Percentiles rank a stretch among this genome's conserved stretches.
Conservation (phyloP, 1,140 invertebrate genomes). For the Carposina sasakii region DNA sequence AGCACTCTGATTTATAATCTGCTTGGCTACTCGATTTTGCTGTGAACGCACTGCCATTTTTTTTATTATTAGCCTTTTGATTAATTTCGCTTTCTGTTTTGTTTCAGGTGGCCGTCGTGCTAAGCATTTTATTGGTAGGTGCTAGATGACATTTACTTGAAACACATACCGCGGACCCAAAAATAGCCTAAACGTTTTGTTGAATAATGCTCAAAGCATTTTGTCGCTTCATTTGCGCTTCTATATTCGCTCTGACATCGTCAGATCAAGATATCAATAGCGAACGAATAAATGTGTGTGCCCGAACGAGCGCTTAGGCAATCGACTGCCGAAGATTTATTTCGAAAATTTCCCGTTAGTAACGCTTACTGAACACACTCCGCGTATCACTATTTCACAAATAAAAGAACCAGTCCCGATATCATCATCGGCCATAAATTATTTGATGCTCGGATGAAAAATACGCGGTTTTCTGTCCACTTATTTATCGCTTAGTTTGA, state of each 20-base stretch:
- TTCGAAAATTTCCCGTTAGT: slow-evolving; percentile 71
- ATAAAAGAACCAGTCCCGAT: slow-evolving; percentile 71
- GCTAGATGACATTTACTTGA: slow-evolving; percentile 22
- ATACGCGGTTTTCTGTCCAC: slow-evolving; percentile 62
- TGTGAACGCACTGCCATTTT: slow-evolving; percentile 24
- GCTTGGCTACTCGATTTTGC: too few relatives aligned
- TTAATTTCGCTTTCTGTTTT: slow-evolving; percentile 74
- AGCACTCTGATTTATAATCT: too few relatives aligned
- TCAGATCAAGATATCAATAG: slow-evolving; percentile 66
- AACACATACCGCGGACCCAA: slow-evolving; percentile 32
- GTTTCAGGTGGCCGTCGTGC: slow-evolving; percentile 71
- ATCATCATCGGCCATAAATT: slow-evolving; percentile 70
- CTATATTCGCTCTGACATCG: slow-evolving; percentile 40
- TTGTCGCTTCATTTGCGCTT: slow-evolving; percentile 16
- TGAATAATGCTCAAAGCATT: too few relatives aligned
- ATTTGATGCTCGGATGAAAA: slow-evolving; percentile 68
- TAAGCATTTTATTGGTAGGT: slow-evolving; percentile 54
- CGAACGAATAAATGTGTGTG: slow-evolving; percentile 65
- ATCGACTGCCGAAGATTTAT: slow-evolving; percentile 70
- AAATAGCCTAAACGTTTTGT: slow-evolving; percentile 4
- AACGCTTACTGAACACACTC: slow-evolving; percentile 68
- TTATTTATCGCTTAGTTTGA: slow-evolving; percentile 67
- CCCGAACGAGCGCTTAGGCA: slow-evolving; percentile 68
- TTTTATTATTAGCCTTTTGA: slow-evolving; percentile 66
- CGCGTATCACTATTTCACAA: slow-evolving; percentile 70